phyloP scores from a whole-genome alignment of 2,888 invertebrate species.

The Apamea sordens region DNA sequence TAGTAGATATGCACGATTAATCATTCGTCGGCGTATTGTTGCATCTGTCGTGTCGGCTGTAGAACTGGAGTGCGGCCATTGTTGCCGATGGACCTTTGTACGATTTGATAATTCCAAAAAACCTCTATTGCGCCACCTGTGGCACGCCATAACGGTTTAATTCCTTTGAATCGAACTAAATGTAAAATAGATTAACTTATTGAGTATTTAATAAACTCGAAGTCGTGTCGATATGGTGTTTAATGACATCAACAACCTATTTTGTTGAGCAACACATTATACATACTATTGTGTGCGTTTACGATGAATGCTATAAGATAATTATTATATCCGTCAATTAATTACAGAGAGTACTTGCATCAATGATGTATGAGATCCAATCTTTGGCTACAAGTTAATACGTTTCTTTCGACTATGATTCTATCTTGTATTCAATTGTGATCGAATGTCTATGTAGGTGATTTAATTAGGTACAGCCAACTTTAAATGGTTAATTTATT shows the following conservation, averaged over 20 bases:
- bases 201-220: conserved; percentile 62
- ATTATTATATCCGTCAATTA: conserved; percentile 51
- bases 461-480: conserved; percentile 31
- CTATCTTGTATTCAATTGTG: conserved; percentile 20
- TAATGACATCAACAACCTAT: conserved; percentile 31
- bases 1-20: conserved; percentile 86
- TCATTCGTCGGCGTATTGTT: conserved; percentile 86
- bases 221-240: conserved; percentile 30
- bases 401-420: conserved; percentile 25
- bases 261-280: conserved; percentile 3
- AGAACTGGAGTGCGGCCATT: conserved; percentile 80
- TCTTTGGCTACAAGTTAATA: conserved; percentile 56
- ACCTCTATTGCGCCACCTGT: conserved; percentile 84
- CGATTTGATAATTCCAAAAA: conserved; percentile 79
- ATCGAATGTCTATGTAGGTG: conserved; percentile 1
- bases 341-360: conserved; percentile 38
- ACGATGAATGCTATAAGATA: conserved; percentile 31
- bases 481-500: not conserved
- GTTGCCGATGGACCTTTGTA: conserved; percentile 79
- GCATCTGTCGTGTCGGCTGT: conserved; percentile 86
- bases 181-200: conserved; percentile 74
- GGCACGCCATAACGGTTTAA: conserved; percentile 68
- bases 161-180: conserved; percentile 71
- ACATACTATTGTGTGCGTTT: conserved; percentile 17
- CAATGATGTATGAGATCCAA: conserved; percentile 56